Evolutionary conservation across 2,113 vertebrate species (phyloP), one percentile per base, ranked within the genome.

Genomic region (Callopanchax toddi): DNA sequence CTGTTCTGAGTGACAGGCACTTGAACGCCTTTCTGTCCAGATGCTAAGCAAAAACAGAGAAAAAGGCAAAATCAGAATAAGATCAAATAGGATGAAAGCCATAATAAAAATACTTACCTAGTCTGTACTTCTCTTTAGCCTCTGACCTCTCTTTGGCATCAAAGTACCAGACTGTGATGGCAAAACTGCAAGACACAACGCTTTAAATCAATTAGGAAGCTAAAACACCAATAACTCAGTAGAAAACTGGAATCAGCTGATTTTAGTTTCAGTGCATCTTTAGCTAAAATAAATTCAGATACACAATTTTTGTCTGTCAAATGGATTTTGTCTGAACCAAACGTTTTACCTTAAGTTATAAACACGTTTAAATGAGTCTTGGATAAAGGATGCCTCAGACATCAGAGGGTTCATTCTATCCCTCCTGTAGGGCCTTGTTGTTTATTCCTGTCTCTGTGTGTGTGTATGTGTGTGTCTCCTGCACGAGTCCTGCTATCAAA

Each of bases 81-180:
- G 0, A 40, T 4, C 18, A 4, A 9, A 5, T 17, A 17, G 2
- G 5, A 17, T 21, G 15, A 49, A 44, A 42, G 2, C 15, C 20
- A 61, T 13, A 8, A 10, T 17, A 13, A 15, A 69, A 26, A 54
- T 26, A 49, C 86, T 71, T 78, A 97, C 95, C 94, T 68, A 94
- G 79, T 82, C 84, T 89, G 84, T 95, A 96, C 79, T 93, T 95
- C 83, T 95, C 94, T 85, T 95, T 96, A 79, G 95, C 95, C 77
- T 94, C 93, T 32, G 93, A 91, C 76, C 95, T 86, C 85, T 97
- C 95, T 91, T 96, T 94, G 70, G 95, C 94, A 74, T 97, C 95
- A 81, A 97, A 97, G 93, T 96, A 97, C 95, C 95, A 97, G 88
- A 97, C 94, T 17, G 95, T 97, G 91, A 97, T 96, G 83, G 95